These are phyloP conservation scores for Monopterus albus DNA, from an alignment of 2,113 vertebrate genomes.

Conservation along the genomic window DNA sequence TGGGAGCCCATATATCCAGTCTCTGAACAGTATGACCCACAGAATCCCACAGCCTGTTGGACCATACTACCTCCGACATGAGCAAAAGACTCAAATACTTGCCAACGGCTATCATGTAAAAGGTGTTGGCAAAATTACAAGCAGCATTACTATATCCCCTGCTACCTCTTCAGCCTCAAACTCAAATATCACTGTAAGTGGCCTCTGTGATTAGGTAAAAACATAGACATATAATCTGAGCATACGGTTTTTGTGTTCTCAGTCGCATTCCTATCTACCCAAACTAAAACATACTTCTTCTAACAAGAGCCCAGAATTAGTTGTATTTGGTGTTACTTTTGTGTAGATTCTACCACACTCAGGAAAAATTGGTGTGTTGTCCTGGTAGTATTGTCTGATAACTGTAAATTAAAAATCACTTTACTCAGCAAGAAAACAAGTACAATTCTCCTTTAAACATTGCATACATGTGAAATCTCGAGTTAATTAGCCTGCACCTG, in stretches of 20 bases:
- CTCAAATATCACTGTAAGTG: slow-evolving; percentile 95
- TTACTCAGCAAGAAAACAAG: no score
- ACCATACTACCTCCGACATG: slow-evolving; percentile 84
- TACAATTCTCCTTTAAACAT: no score
- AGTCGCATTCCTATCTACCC: neutral
- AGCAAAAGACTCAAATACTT: slow-evolving; percentile 89
- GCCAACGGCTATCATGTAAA: slow-evolving; percentile 88
- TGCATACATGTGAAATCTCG: no score
- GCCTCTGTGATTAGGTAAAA: slow-evolving; percentile 87
- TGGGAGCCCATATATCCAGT: slow-evolving; percentile 90
- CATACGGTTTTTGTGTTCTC: neutral
- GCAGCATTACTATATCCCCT: slow-evolving; percentile 97
- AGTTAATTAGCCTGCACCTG: no score
- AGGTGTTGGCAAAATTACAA: slow-evolving; percentile 93
- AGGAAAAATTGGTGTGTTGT: no score
- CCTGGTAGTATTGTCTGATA: no score
- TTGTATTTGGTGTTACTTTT: slow-evolving; percentile 15
- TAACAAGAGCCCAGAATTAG: no score
- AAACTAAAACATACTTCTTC: no score
- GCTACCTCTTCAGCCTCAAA: slow-evolving; percentile 88
- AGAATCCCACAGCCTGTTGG: slow-evolving; percentile 81
- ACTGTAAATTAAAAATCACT: no score
- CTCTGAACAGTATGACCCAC: slow-evolving; percentile 79
- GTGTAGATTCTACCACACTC: no score
- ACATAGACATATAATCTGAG: neutral